These are phyloP conservation scores for Oreotragus oreotragus DNA, from an alignment of 2,113 vertebrate genomes.

Conservation along the genomic window DNA sequence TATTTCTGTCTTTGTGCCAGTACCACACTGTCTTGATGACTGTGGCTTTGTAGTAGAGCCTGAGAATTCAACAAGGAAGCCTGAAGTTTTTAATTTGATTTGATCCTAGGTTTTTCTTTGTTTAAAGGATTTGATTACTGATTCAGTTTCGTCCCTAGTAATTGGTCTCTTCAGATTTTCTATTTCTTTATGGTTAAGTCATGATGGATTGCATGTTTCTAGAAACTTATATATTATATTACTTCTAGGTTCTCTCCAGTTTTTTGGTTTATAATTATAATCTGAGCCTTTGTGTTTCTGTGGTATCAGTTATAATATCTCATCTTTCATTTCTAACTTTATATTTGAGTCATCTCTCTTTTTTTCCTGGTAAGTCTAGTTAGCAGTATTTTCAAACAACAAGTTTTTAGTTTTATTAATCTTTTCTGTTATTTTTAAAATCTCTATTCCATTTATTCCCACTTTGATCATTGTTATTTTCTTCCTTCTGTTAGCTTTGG, in stretches of 20 bases:
- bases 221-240: not conserved
- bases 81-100: not conserved
- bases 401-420: not conserved
- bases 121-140: not conserved
- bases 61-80: not conserved
- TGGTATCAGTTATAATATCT: not conserved
- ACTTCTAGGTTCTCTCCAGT: not conserved
- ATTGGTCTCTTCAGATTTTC: not conserved
- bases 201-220: not conserved
- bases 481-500: not conserved
- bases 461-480: not conserved
- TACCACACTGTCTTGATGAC: no score
- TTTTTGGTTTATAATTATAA: not conserved
- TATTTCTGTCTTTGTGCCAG: no score
- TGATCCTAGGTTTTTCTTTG: not conserved
- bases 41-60: no score
- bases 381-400: not conserved
- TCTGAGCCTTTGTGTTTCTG: not conserved
- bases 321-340: not conserved
- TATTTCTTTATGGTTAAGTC: not conserved
- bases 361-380: not conserved
- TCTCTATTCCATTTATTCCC: not conserved
- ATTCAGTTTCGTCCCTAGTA: not conserved
- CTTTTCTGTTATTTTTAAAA: not conserved
- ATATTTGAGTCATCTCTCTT: not conserved